Base-by-base conservation (phyloP, 2,797 vertebrate genomes). In the Rhinatrema bivittatum region DNA sequence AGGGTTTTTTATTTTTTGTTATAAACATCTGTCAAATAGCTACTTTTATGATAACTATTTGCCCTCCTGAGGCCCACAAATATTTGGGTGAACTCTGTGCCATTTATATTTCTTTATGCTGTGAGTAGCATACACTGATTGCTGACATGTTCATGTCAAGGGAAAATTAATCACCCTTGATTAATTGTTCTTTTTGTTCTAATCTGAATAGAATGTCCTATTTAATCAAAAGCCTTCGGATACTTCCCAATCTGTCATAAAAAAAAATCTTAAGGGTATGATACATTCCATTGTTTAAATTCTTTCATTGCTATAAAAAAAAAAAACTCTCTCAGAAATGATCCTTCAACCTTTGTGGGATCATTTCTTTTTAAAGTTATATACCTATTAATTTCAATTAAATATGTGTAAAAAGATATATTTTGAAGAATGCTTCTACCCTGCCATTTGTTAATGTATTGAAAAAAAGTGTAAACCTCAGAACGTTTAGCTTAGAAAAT, bases 401-500 rank as follows among this genome's bases (percentile, higher is more conserved):
- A 84, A 80, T 76, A 68, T 79, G 81, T 81, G 77, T 81, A 83
- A 82, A 82, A 72, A 81, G 80, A 83, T 77, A 54, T 75, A 84
- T 76, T 81, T 83, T 81, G 74, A 76, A 76, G 79, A 80, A 81
- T 74, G 75, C 53, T 21, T 71, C 56, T 76, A 65, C 57, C 66
- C 60, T 61, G 70, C 61, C 71, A 62, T 79, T 83, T 78, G 73
- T 78, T 85, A 83, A 81, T 79, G 75, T 68, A 80, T 81, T 77
- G 75, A 70, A 76, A 84, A 76, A 84, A 87, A 85, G 62, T 81
- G 82, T 87, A 89, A 88, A 89, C 83, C 82, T 70, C 76, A 76
- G 78, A 82, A 79, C 76, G 80, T 78, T 84, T 82, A 79, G 67
- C 72, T 83, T 75, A 72, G 72, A 84, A 88, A 85, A 85, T 84